These are phyloP conservation scores for Cotesia glomerata DNA, from an alignment of 1,140 invertebrate genomes.

Conservation along the genomic window DNA sequence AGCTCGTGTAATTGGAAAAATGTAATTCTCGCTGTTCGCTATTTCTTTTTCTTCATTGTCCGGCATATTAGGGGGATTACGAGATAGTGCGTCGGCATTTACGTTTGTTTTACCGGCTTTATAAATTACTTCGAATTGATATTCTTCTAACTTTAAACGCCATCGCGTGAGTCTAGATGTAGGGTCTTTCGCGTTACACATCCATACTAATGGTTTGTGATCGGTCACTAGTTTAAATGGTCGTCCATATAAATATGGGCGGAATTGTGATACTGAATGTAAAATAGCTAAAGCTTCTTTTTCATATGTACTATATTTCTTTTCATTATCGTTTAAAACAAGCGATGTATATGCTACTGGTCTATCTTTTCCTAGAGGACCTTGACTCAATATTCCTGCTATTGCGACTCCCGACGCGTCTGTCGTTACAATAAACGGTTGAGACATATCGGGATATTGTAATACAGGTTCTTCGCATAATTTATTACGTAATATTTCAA, in stretches of 20 bases:
- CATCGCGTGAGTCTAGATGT: no score
- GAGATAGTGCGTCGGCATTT: no score
- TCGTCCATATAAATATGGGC: slow-evolving; percentile 51
- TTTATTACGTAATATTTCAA: slow-evolving; percentile 19
- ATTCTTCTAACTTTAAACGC: no score
- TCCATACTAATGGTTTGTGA: no score
- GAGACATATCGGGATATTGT: slow-evolving; percentile 39
- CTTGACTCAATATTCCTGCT: slow-evolving; percentile 35
- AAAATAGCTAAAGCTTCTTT: slow-evolving; percentile 48
- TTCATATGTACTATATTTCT: slow-evolving; percentile 34
- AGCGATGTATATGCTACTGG: slow-evolving; percentile 42
- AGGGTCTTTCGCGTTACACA: no score
- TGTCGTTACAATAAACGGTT: slow-evolving; percentile 37
- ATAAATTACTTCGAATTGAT: no score
- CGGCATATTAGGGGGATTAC: no score
- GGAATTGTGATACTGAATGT: slow-evolving; percentile 55
- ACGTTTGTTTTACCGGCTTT: no score
- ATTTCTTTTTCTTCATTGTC: no score
- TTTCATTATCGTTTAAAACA: background rate
- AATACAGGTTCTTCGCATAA: slow-evolving; percentile 31
- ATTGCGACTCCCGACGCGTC: slow-evolving; percentile 35
- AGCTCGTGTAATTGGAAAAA: slow-evolving; percentile 37
- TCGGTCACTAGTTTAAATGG: no score
- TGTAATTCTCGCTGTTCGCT: slow-evolving; percentile 61
- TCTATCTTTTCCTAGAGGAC: slow-evolving; percentile 25